These are phyloP conservation scores for Mungos mungo DNA, from an alignment of 2,113 vertebrate genomes.

Conservation along the genomic window DNA sequence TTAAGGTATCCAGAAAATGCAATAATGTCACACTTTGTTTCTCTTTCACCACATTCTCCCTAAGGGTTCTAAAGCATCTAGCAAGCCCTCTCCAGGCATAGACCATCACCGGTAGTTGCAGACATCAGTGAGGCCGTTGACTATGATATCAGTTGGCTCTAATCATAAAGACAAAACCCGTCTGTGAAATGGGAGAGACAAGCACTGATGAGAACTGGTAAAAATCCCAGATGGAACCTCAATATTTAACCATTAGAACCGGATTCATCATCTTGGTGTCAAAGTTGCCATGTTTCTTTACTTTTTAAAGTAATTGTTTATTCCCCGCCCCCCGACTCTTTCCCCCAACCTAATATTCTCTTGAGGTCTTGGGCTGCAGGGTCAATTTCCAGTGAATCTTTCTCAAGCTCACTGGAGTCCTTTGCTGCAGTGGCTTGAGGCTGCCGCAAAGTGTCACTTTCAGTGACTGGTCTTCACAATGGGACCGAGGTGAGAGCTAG, in stretches of 20 bases:
- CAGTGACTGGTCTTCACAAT: background rate
- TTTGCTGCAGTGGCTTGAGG: background rate
- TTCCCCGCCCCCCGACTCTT: too few species aligned
- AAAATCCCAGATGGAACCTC: background rate
- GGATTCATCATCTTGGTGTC: background rate
- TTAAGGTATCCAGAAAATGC: background rate
- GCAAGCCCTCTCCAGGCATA: background rate
- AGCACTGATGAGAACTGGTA: background rate
- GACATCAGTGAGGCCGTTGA: background rate
- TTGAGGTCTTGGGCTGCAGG: background rate
- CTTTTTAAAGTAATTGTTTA: background rate
- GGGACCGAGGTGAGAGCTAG: accelerated
- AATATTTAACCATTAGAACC: background rate
- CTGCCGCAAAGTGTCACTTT: background rate
- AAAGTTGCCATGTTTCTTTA: background rate
- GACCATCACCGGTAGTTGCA: background rate
- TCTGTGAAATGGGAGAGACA: background rate
- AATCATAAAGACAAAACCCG: background rate
- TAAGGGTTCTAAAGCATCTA: background rate
- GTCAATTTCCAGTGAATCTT: background rate
- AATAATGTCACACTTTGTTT: background rate
- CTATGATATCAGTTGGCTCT: background rate
- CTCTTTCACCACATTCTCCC: background rate
- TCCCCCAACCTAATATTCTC: background rate
- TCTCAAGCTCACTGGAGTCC: background rate